Evolutionary conservation across 2,113 vertebrate species (phyloP).

Genomic region (Bujurquina vittata): DNA sequence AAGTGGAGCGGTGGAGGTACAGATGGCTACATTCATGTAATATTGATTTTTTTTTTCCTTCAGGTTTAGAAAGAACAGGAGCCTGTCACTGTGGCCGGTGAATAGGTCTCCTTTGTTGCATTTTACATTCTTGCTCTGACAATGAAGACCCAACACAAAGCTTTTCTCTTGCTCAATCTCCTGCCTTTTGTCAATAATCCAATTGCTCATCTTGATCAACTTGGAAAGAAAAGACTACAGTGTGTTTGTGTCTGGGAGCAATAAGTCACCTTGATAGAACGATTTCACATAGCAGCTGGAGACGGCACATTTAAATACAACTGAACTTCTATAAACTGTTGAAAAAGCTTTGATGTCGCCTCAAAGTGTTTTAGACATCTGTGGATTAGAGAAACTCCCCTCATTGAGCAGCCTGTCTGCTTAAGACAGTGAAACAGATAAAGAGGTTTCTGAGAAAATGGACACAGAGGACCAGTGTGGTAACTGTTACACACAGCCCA

Average conservation of each 20-base stretch:
- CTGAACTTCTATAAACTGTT: conserved; percentile 25
- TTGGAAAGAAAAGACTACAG: conserved; percentile 12
- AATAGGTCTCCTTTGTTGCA: conserved; percentile 53
- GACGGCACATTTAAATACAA: conserved; percentile 2
- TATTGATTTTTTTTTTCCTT: conserved; percentile 73
- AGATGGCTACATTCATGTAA: conserved; percentile 36
- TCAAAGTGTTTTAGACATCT: conserved; percentile 29
- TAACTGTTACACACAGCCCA: conserved; percentile 47
- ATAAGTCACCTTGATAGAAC: conserved; percentile 36
- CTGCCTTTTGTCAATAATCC: conserved; percentile 44
- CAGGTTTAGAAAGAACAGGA: conserved; percentile 58
- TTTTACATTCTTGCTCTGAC: conserved; percentile 51
- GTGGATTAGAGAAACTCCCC: conserved; percentile 15
- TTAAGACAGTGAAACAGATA: conserved; percentile 36
- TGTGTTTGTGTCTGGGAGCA: conserved; percentile 22
- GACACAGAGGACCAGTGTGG: conserved; percentile 56
- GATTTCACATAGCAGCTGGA: neutral
- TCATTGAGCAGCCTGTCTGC: conserved; percentile 29
- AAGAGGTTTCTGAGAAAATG: conserved; percentile 53
- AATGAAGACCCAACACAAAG: conserved; percentile 54
- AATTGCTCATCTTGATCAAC: conserved; percentile 28
- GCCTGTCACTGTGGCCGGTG: conserved; percentile 50
- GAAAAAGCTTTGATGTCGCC: conserved; percentile 31
- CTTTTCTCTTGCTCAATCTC: conserved; percentile 30
- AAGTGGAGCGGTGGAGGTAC: conserved; percentile 14